Evolutionary conservation across 1,140 invertebrate genomes (phyloP), one percentile per base, ranked within the genome.

Genomic region (Sycobia sp.): DNA sequence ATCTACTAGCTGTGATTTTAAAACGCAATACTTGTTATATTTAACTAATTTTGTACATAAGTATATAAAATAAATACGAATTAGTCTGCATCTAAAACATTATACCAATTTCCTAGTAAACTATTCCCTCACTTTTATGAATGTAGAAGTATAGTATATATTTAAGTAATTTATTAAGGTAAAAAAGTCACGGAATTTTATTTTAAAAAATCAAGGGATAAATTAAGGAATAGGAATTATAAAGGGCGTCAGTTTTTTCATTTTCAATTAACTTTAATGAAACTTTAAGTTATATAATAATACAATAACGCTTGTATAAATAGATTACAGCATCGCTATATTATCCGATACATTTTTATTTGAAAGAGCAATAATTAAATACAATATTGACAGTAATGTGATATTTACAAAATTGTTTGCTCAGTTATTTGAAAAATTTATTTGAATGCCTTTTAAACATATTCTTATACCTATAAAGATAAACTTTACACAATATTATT

Each of bases 181-280:
- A n/a, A n/a, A n/a, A n/a, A n/a, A n/a, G n/a, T n/a, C n/a, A n/a
- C n/a, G n/a, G n/a, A n/a, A n/a, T n/a, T n/a, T n/a, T n/a, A n/a
- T n/a, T n/a, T n/a, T n/a, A n/a, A 27, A 4, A 27, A 47, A 27
- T 27, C 14, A n/a, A 25, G 20, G 27, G 16, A 38, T 2, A 36
- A 16, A 51, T 38, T 22, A 14, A n/a, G 3, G 23, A 27, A 54
- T 22, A 23, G 9, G 11, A 41, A 38, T 10, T 22, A 13, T 27
- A 25, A 54, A 50, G 20, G 5, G 18, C n/a, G n/a, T n/a, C n/a
- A n/a, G n/a, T n/a, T n/a, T 59, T 36, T 61, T 50, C 32, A 62
- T 65, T 66, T 70, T 53, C 46, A 66, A 68, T 68, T 56, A 68
- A 65, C 65, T 74, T 74, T 74, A 72, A 72, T 73, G 59, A 67